phyloP scores from a whole-genome alignment of 2,888 invertebrate species.

The Micropterix aruncella region DNA sequence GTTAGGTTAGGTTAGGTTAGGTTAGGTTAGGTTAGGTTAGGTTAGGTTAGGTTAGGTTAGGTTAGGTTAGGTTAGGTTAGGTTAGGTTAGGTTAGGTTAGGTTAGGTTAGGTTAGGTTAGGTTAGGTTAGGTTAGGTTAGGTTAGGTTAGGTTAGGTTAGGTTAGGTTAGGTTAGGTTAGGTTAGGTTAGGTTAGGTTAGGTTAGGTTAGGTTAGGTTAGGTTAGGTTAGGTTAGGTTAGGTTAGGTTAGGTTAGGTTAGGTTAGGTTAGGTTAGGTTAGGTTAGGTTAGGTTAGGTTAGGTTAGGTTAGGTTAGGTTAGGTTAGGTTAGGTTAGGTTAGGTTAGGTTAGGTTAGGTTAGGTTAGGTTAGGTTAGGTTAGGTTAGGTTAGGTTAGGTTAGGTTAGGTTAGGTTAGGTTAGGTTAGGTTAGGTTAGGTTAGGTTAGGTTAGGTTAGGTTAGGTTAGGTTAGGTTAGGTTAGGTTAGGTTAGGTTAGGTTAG shows the following conservation, averaged over 20 bases:
- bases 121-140: not conserved
- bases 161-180: not conserved
- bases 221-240: not conserved
- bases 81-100: slow-evolving; percentile 1
- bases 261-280: slow-evolving; percentile 1
- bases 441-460: slow-evolving; percentile 1
- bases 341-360: too few species aligned
- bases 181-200: slow-evolving; percentile 4
- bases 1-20: slow-evolving; percentile 3
- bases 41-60: slow-evolving; percentile 1
- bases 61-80: not conserved
- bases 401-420: not conserved
- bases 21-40: slow-evolving; percentile 2
- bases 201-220: not conserved
- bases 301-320: slow-evolving; percentile 5
- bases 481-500: not conserved
- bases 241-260: not conserved
- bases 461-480: slow-evolving; percentile 2
- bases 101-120: not conserved
- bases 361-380: too few species aligned
- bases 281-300: slow-evolving; percentile 6
- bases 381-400: not conserved
- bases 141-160: not conserved
- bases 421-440: not conserved
- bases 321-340: slow-evolving; percentile 6